Base-by-base conservation (phyloP, 1,140 invertebrate genomes). In the Hylaeus anthracinus region DNA sequence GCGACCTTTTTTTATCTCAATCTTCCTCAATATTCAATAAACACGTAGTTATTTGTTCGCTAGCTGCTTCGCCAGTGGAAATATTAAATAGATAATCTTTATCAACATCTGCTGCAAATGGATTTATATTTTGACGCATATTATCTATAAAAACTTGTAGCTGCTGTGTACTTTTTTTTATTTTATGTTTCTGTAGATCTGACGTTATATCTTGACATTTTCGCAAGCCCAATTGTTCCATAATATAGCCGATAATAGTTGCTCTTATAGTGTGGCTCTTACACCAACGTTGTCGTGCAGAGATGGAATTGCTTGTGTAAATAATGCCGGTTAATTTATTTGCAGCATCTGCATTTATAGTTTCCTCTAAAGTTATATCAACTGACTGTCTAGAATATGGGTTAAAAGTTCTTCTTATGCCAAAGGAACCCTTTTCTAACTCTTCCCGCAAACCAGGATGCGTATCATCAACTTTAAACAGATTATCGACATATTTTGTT, bases 401-500 rank as follows among this genome's bases (percentile, higher is more conserved):
- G 58, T 82, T 83, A 0, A 41, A 5, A 1, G 64, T 83, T 61
- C 81, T 48, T 41, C 75, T 74, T 56, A 83, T 37, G 14, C 53
- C 67, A 48, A 79, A 66, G 2, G 56, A 26, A 12, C 61, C 61
- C 9, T 51, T 79, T 51, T 65, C 8, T 48, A 51, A 76, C 3
- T 77, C 65, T 69, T 69, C 55, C 10, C 14, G 41, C 9, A 77
- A 43, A 39, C 58, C 69, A n/a, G 83, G 73, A 86, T 81, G 67
- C 39, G 65, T 37, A 53, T 63, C 14, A 45, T 53, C 64, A 26
- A 83, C 39, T 55, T 85, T 86, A 37, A 83, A n/a, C 55, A 91
- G 80, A 79, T 91, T 90, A 37, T 85, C 71, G 67, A 71, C 6
- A 79, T 91, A 91, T 83, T 83, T 86, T 2, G 90, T 73, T 0